Conservation (phyloP, 2,888 invertebrate species). For the Platypus cylindrus region DNA sequence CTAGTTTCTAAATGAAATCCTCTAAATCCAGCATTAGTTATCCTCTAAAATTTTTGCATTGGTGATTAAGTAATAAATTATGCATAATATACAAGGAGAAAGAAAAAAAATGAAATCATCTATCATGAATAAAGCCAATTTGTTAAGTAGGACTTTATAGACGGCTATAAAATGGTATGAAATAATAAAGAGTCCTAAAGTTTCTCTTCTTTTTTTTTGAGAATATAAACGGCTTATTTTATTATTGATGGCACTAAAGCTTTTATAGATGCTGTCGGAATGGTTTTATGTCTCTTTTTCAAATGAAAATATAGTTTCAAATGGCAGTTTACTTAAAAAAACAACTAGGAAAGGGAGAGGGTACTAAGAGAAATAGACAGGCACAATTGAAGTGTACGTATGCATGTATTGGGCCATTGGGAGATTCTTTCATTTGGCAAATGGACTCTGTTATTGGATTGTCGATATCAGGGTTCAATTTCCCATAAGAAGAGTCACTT, state of each 20-base stretch:
- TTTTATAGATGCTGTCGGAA: slow-evolving; percentile 12
- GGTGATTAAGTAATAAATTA: slow-evolving; percentile 4
- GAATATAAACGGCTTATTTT: slow-evolving; percentile 14
- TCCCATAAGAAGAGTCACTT: too few species aligned
- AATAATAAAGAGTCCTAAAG: slow-evolving; percentile 12
- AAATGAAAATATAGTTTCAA: slow-evolving; percentile 9
- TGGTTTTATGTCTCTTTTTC: slow-evolving; percentile 8
- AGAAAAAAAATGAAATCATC: slow-evolving; percentile 4
- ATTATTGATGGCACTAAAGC: slow-evolving; percentile 14
- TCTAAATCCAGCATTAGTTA: too few species aligned
- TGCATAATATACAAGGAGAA: background rate
- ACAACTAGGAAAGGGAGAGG: too few species aligned
- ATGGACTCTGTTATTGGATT: too few species aligned
- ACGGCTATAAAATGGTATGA: slow-evolving; percentile 11
- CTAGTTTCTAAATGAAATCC: too few species aligned
- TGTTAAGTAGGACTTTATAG: slow-evolving; percentile 13
- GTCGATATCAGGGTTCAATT: too few species aligned
- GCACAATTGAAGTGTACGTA: too few species aligned
- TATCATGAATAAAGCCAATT: slow-evolving; percentile 8
- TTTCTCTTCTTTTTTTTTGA: too few species aligned
- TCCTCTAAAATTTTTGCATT: too few species aligned
- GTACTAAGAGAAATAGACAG: too few species aligned
- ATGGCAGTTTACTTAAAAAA: slow-evolving; percentile 1
- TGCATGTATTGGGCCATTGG: too few species aligned
- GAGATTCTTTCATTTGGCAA: too few species aligned